Percentiles rank a stretch among this genome's conserved stretches.
Conservation (phyloP, 2,888 invertebrate genomes). For the Chrysolina haemoptera region DNA sequence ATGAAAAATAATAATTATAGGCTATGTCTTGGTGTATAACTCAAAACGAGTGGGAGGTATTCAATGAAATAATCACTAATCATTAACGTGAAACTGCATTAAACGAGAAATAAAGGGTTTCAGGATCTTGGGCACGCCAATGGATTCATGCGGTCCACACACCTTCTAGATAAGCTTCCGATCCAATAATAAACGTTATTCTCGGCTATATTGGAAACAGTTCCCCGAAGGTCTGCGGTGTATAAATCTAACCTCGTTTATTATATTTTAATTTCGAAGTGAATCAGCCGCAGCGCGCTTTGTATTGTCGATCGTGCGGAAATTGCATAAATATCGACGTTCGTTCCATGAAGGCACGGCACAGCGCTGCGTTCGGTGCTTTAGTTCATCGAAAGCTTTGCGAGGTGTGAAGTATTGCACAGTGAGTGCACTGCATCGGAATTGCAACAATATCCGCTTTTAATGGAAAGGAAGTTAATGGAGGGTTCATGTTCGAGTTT, state of each 20-base stretch:
- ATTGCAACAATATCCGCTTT: neutral
- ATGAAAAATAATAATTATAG: no score
- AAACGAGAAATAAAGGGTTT: no score
- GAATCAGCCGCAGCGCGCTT: conserved; percentile 20
- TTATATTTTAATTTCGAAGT: conserved; percentile 33
- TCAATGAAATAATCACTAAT: no score
- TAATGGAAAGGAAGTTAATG: neutral
- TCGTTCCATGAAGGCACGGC: conserved; percentile 28
- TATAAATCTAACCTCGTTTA: conserved; percentile 29
- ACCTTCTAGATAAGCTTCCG: neutral
- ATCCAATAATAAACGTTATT: conserved; percentile 5
- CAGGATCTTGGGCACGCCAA: no score
- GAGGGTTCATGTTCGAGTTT: neutral
- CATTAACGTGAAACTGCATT: no score
- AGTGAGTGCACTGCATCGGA: neutral
- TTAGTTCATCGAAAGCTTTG: conserved; percentile 13
- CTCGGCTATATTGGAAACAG: neutral
- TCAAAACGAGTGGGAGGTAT: no score
- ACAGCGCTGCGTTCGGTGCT: conserved; percentile 10
- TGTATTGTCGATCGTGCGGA: conserved; percentile 29
- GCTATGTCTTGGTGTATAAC: no score
- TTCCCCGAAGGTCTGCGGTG: conserved; percentile 16
- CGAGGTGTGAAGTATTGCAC: conserved; percentile 1
- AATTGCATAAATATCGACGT: conserved; percentile 44
- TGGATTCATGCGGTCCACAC: no score